Conservation (phyloP, 2,888 invertebrate genomes). For the Apeira syringaria region DNA sequence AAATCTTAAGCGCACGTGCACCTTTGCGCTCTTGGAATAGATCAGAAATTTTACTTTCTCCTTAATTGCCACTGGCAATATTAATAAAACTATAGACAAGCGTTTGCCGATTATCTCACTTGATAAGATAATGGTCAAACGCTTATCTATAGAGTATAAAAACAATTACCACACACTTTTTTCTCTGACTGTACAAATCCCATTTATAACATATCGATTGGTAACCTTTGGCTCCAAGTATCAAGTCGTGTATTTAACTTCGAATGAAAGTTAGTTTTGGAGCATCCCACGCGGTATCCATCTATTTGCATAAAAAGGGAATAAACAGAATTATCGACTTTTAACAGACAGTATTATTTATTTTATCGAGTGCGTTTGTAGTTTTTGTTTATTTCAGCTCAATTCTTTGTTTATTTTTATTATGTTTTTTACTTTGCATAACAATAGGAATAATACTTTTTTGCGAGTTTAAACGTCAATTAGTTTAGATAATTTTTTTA, state of each 20-base stretch:
- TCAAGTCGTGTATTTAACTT: conserved; percentile 9
- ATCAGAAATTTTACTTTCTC: conserved; percentile 51
- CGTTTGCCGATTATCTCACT: no score
- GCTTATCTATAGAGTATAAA: no score
- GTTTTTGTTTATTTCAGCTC: no score
- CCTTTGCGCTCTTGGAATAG: conserved; percentile 42
- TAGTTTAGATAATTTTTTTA: no score
- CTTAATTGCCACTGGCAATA: conserved; percentile 52
- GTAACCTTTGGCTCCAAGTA: conserved; percentile 7
- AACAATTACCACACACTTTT: neutral
- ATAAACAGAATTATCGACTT: conserved; percentile 6
- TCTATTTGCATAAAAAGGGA: conserved; percentile 13
- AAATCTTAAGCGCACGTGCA: conserved; percentile 43
- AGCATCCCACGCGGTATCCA: conserved; percentile 16
- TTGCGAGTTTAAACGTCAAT: no score
- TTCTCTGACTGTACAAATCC: conserved; percentile 2
- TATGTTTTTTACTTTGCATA: no score
- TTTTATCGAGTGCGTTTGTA: no score
- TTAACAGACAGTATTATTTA: no score
- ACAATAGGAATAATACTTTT: no score
- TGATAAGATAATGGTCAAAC: no score
- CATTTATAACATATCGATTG: conserved; percentile 10
- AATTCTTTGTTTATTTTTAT: no score
- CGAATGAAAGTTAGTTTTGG: conserved; percentile 13
- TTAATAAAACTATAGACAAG: conserved; percentile 54